Evolutionary conservation across 2,888 invertebrate species (phyloP), one percentile per base, ranked within the genome.

Genomic region (Anthrax anthrax): DNA sequence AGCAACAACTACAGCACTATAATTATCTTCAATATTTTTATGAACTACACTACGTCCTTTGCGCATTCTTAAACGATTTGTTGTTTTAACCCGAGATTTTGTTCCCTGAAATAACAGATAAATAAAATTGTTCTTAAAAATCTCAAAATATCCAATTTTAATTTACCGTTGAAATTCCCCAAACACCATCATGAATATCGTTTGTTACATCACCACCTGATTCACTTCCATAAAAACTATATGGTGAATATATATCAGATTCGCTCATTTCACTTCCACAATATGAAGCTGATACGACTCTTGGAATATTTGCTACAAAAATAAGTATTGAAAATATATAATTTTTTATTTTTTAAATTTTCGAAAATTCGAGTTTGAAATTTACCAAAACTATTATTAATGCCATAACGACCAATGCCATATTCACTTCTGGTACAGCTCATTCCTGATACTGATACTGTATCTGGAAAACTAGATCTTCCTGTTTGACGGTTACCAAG

Each of bases 1-100:
- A 51, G 89, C 88, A 36, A 87, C 81, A 52, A 89, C 81, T 34
- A 90, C 88, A 38, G 89, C 89, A 17, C 87, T 87, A 60, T 90
- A 90, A 70, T 89, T 89, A 61, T 90, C 89, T 62, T 90, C 89
- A 52, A 90, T 73, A 62, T 81, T 87, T 60, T 80, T 84, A 64
- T 88, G 87, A 12, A 88, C 84, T 52, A 88, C 80, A 63, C 84
- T 85, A 50, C 87, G 75, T 44, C 83, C 84, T 65, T 87, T 84
- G 56, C 85, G 75, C 51, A 84, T 80, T 56, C 86, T 72, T 52
- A 86, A 72, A 62, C 81, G 78, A 59, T 75, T 77, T 23, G 76
- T 77, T 9, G 66, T 62, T 58, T 68, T 67, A 49, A 58, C 55
- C 44, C 64, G 61, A 50, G 58, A 62, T 48, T 67, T 66, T 50